phyloP scores from a whole-genome alignment of 2,888 invertebrate genomes.

The Tillus elongatus region DNA sequence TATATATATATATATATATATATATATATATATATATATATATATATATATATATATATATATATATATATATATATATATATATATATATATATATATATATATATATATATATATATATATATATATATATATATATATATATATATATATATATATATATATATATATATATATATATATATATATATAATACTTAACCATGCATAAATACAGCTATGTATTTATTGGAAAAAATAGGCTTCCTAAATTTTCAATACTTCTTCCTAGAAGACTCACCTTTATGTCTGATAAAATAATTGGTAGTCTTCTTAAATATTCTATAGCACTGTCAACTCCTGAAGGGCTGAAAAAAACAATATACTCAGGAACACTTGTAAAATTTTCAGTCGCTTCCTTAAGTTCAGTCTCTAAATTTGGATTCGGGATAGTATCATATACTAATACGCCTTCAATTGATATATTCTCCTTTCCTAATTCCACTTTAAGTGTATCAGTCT shows the following conservation, averaged over 20 bases:
- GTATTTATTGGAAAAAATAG: too few species aligned
- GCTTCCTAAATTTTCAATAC: too few species aligned
- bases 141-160: conserved; percentile 5
- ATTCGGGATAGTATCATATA: conserved; percentile 48
- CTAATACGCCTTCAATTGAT: conserved; percentile 42
- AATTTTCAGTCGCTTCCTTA: conserved; percentile 34
- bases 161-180: conserved; percentile 5
- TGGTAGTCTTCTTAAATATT: conserved; percentile 37
- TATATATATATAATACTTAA: not conserved
- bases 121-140: conserved; percentile 5
- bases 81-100: conserved; percentile 5
- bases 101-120: conserved; percentile 5
- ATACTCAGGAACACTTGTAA: conserved; percentile 41
- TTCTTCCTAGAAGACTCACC: not conserved
- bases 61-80: conserved; percentile 5
- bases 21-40: conserved; percentile 3
- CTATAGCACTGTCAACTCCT: conserved; percentile 44
- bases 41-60: conserved; percentile 5
- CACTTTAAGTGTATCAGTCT: conserved; percentile 44
- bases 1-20: not conserved
- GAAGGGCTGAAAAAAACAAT: conserved; percentile 53
- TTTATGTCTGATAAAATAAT: not conserved
- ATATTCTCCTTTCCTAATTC: conserved; percentile 41
- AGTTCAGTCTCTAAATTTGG: conserved; percentile 42
- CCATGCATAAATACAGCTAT: too few species aligned